Percentiles rank a stretch among this genome's conserved stretches.
phyloP scores from a whole-genome alignment of 2,888 invertebrate genomes.

The Protophormia terraenovae region DNA sequence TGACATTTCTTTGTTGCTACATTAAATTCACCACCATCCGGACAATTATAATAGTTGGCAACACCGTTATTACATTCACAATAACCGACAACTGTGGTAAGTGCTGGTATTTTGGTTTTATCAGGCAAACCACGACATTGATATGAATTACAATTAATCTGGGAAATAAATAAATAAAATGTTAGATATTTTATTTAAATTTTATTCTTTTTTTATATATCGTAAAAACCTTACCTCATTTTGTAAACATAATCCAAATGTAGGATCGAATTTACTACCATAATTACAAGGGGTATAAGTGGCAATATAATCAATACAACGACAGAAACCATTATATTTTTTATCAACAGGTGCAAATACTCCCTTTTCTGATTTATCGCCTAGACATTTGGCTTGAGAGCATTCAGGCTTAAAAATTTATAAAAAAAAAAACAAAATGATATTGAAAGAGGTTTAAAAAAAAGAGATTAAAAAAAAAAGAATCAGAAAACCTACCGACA shows the following conservation, averaged over 20 bases:
- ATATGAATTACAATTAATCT: conserved; percentile 55
- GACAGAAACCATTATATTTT: conserved; percentile 40
- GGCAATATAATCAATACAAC: conserved; percentile 44
- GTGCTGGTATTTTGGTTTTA: conserved; percentile 45
- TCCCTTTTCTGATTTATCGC: not conserved
- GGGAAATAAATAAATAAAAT: not conserved
- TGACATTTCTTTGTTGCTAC: conserved; percentile 3
- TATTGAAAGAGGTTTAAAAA: too few relatives aligned
- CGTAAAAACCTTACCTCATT: conserved; percentile 22
- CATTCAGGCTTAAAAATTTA: conserved; percentile 42
- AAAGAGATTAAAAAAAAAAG: too few relatives aligned
- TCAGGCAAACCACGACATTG: conserved; percentile 40
- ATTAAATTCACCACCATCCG: conserved; percentile 42
- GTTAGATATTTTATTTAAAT: not conserved
- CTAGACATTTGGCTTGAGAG: conserved; percentile 16
- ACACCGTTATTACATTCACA: conserved; percentile 40
- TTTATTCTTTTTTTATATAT: not conserved
- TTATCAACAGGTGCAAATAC: conserved; percentile 14
- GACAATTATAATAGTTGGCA: conserved; percentile 45
- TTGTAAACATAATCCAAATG: too few relatives aligned
- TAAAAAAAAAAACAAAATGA: not conserved
- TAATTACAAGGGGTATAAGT: conserved; percentile 18
- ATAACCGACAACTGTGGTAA: conserved; percentile 42
- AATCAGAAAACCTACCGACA: conserved; percentile 55
- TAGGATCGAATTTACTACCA: conserved; percentile 17